Evolutionary conservation across 2,888 invertebrate species (phyloP), one percentile per base, ranked within the genome.

Genomic region (Osmoderma eremita): DNA sequence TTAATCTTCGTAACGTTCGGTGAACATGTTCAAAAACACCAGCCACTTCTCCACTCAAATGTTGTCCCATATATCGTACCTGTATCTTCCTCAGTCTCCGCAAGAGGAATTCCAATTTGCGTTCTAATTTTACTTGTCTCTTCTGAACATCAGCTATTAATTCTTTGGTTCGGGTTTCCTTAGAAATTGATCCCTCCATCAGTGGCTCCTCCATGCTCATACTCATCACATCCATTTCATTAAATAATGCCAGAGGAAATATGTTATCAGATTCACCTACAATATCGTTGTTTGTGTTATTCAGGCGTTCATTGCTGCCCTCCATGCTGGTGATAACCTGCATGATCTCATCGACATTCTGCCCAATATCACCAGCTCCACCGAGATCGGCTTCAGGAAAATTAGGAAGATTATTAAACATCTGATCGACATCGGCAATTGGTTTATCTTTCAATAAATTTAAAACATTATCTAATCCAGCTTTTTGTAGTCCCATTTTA

Each of bases 251-350:
- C 41, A 79, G 69, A 69, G 75, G 76, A 65, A 77, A 76, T 4
- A 81, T 78, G 38, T 77, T 73, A 63, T 78, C 80, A 61, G 76
- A 69, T 64, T 75, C 78, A 51, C 74, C 73, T 62, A 75, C 78
- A 49, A 79, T 71, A 72, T 79, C 79, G 69, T 76, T 78, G 69
- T 75, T 77, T 20, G 78, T 67, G 18, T 74, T 75, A 64, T 73
- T 75, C 38, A 76, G 74, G 63, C 75, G 71, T 74, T 87, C 87
- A 65, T 83, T 78, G 69, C 84, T 85, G 18, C 83, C 84, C 74
- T 91, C 92, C 73, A 93, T 87, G 5, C 89, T 90, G 80, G 91
- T 91, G 51, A 93, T 89, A 2, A 90, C 92, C 79, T 91, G 91
- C 73, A 93, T 84, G 62, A 93, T 83, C 72, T 91, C 92, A 22